Conservation (phyloP, 2,888 invertebrate genomes). For the Lepidocyrtoides sp. region DNA sequence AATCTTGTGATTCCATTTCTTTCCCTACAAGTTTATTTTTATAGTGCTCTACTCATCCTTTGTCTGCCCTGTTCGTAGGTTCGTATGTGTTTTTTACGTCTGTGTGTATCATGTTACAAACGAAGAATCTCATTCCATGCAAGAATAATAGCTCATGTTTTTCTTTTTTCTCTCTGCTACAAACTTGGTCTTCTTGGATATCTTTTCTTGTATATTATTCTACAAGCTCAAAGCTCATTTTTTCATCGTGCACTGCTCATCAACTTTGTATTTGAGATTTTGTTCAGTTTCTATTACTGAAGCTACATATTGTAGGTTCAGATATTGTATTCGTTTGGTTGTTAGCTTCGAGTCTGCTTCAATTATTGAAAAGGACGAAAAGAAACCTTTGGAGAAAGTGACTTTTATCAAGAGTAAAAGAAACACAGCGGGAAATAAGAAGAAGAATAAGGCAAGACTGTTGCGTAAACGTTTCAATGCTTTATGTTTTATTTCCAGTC, state of each 20-base stretch:
- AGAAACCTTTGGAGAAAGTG: background rate
- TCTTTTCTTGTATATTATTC: background rate
- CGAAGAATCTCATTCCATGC: conserved; percentile 50
- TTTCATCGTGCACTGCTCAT: conserved; percentile 13
- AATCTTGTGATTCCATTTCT: conserved; percentile 49
- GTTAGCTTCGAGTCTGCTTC: background rate
- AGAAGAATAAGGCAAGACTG: background rate
- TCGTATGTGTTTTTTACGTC: too few relatives aligned
- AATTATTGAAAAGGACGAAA: background rate
- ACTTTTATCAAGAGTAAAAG: background rate
- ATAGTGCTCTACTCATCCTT: background rate
- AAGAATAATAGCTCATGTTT: conserved; percentile 62
- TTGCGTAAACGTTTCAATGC: background rate
- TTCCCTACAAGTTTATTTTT: background rate
- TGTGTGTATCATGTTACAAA: conserved; percentile 61
- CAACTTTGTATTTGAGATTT: conserved; percentile 13
- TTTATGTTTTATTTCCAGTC: background rate
- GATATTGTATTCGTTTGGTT: background rate
- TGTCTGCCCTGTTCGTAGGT: too few relatives aligned
- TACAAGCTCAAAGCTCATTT: background rate
- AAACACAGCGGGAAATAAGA: background rate
- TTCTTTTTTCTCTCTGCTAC: conserved; percentile 21
- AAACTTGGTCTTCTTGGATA: background rate
- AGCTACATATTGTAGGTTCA: background rate
- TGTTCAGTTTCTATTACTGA: background rate